Conservation (phyloP, 2,888 invertebrate species). For the Zhengitettix transpicula region DNA sequence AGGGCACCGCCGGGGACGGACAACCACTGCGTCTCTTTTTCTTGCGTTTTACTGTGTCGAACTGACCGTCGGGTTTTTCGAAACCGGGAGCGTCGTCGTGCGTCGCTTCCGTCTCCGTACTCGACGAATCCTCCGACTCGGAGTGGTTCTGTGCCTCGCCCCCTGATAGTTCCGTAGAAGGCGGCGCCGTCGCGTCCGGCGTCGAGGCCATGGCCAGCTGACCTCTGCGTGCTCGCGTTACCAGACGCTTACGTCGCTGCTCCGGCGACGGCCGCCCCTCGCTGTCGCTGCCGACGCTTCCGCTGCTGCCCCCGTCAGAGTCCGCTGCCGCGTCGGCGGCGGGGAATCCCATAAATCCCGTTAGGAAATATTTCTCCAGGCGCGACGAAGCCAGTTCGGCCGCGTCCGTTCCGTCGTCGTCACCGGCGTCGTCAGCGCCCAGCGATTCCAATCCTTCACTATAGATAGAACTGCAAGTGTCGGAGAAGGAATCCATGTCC, state of each 20-base stretch:
- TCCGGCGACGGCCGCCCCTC: slow-evolving; percentile 79
- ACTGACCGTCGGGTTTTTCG: slow-evolving; percentile 45
- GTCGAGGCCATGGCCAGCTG: slow-evolving; percentile 49
- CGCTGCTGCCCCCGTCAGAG: slow-evolving; percentile 46
- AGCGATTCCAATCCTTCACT: slow-evolving; percentile 63
- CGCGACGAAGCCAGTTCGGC: slow-evolving; percentile 68
- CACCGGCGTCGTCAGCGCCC: slow-evolving; percentile 19
- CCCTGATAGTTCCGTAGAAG: slow-evolving; percentile 15
- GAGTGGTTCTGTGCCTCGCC: slow-evolving; percentile 48
- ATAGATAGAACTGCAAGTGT: slow-evolving; percentile 64
- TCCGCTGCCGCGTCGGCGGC: slow-evolving; percentile 25
- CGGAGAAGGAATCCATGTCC: slow-evolving; percentile 37
- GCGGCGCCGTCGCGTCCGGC: background rate
- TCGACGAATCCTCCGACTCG: slow-evolving; percentile 27
- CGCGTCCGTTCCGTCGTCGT: slow-evolving; percentile 34
- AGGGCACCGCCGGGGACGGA: background rate
- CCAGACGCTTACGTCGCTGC: slow-evolving; percentile 62
- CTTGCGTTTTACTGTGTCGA: slow-evolving; percentile 69
- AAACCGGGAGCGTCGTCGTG: slow-evolving; percentile 18
- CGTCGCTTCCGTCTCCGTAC: slow-evolving; percentile 55
- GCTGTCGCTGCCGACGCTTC: slow-evolving; percentile 80
- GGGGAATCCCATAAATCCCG: slow-evolving; percentile 66
- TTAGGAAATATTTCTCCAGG: slow-evolving; percentile 76
- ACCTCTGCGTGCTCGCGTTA: slow-evolving; percentile 46
- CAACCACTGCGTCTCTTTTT: slow-evolving; percentile 38